Conservation (phyloP, 1,140 invertebrate species). For the Zaprionus davidi region DNA sequence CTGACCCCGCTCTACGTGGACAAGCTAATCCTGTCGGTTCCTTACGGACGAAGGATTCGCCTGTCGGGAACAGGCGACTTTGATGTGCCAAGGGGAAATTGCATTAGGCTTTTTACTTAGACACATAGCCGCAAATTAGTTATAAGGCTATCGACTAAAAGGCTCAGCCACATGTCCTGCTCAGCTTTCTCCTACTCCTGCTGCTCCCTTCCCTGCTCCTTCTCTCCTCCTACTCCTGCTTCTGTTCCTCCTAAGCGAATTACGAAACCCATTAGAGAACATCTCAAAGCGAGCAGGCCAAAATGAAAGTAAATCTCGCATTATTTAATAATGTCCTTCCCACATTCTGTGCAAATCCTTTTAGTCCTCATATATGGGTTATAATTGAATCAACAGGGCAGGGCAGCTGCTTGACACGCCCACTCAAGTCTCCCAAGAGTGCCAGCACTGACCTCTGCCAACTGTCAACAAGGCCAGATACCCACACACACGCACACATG, state of each 20-base stretch:
- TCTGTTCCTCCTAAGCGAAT: slow-evolving; percentile 59
- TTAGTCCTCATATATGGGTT: slow-evolving; percentile 59
- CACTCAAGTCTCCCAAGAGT: background rate
- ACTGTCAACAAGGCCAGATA: background rate
- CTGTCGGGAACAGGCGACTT: slow-evolving; percentile 20
- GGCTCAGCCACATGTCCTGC: slow-evolving; percentile 33
- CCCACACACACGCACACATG: slow-evolving; percentile 11
- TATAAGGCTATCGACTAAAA: slow-evolving; percentile 53
- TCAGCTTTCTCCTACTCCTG: background rate
- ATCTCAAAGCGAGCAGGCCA: slow-evolving; percentile 14
- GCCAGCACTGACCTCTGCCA: slow-evolving; percentile 52
- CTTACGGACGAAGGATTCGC: no score
- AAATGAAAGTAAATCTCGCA: slow-evolving; percentile 49
- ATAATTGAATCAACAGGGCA: slow-evolving; percentile 61
- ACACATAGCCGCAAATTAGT: slow-evolving; percentile 57
- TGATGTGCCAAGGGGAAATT: slow-evolving; percentile 50
- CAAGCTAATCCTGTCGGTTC: slow-evolving; percentile 3
- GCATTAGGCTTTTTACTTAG: slow-evolving; percentile 45
- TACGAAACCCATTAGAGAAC: slow-evolving; percentile 64
- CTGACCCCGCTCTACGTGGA: background rate
- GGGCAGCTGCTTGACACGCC: slow-evolving; percentile 27
- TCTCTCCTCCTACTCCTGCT: slow-evolving; percentile 21
- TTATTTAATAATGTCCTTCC: slow-evolving; percentile 65
- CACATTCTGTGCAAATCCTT: slow-evolving; percentile 59
- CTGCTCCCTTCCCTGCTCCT: background rate